Base-by-base conservation (phyloP, 1,140 invertebrate genomes). In the Papilio glaucus region DNA sequence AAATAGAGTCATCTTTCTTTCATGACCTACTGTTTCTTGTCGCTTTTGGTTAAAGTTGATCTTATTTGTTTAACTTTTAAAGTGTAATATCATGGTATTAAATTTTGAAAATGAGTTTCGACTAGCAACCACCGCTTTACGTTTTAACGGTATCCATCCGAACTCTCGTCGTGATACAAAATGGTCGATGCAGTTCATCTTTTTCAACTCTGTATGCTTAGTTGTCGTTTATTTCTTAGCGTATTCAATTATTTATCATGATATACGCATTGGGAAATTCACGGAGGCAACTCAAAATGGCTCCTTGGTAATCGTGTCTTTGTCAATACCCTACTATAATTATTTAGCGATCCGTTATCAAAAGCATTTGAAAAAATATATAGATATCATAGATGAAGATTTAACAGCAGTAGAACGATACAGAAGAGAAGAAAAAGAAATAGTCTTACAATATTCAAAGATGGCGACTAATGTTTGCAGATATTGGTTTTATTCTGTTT, bases 81-180 rank as follows among this genome's bases (percentile, higher is more conserved):
- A 57, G 10, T 12, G 21, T 1, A 1, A 1, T 10, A 26, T 4
- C 4, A 57, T 57, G 49, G 49, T 24, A 24, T 57, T 57, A 26
- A 57, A 13, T 57, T 57, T 57, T 57, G 49, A 57, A 57, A 57
- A 57, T 26, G 49, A 57, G 24, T 57, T 57, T 57, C 49, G 49
- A 24, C 21, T 57, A 5, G 24, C 49, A 9, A 57, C 49, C 24
- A 10, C 21, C 49, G 49, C 49, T 8, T 57, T 57, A 57, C 49
- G 49, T 1, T 57, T 57, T 26, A 57, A 24, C 4, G 49, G 18
- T 15, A 24, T 57, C 21, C 49, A 57, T 57, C 49, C 49, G 12
- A 4, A 57, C 24, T 57, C 18, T 5, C 2, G 0, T 12, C 49
- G 49, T 57, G 49, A 24, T 26, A 24, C 5, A 24, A 57, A 24